A percentile compares a stretch with the other conserved stretches of the same genome.
Evolutionary conservation across 2,888 invertebrate species (phyloP).

Genomic region (Hofmannophila pseudospretella): DNA sequence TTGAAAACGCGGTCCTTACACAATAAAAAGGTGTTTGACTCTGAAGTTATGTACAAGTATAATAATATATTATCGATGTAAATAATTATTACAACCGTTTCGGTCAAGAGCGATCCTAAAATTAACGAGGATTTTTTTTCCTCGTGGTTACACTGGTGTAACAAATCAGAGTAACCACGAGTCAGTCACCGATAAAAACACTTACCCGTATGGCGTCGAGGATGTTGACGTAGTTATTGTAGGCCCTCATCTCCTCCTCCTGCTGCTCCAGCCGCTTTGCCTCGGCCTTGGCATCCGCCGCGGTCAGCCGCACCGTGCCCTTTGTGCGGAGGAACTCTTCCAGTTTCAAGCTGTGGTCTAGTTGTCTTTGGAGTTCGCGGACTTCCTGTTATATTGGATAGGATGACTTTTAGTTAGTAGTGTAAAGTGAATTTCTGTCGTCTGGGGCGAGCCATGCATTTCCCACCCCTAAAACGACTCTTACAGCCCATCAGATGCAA

Average conservation of each 20-base stretch:
- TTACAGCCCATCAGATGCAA: too few relatives aligned
- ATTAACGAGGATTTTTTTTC: background rate
- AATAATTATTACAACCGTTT: too few relatives aligned
- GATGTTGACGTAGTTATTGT: conserved; percentile 85
- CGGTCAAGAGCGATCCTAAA: too few relatives aligned
- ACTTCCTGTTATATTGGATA: conserved; percentile 79
- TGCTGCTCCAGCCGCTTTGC: conserved; percentile 82
- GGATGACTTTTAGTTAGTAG: too few relatives aligned
- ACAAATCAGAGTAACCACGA: background rate
- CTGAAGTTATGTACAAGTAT: too few relatives aligned
- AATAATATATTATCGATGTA: too few relatives aligned
- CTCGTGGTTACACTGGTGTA: too few relatives aligned
- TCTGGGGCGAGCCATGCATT: too few relatives aligned
- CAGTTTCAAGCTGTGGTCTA: conserved; percentile 91
- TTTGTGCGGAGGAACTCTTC: conserved; percentile 92
- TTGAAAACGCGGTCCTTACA: too few relatives aligned
- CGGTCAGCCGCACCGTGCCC: conserved; percentile 86
- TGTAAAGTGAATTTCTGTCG: too few relatives aligned
- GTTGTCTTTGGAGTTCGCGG: conserved; percentile 89
- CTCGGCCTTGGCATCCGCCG: conserved; percentile 85
- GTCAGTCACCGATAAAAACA: background rate
- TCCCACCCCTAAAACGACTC: too few relatives aligned
- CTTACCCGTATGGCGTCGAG: conserved; percentile 83
- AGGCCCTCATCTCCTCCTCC: conserved; percentile 83
- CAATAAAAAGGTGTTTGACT: too few relatives aligned